Percentiles rank a stretch among this genome's conserved stretches.
phyloP scores from a whole-genome alignment of 2,888 invertebrate genomes.

The Eristalinus sepulchralis region DNA sequence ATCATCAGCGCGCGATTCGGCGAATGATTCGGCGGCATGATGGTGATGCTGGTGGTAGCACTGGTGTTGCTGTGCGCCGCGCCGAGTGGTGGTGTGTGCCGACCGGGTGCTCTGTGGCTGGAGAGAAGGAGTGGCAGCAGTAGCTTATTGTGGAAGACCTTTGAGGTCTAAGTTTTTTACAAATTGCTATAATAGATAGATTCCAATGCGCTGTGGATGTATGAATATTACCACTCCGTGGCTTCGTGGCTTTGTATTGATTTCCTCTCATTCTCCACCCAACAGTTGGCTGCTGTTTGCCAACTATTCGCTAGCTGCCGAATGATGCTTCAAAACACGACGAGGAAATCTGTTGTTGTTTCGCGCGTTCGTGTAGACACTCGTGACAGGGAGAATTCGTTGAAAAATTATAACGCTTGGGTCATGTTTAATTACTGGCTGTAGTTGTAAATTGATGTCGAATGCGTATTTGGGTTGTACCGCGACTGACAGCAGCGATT shows the following conservation, averaged over 20 bases:
- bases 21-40: conserved; percentile 34
- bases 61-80: background rate
- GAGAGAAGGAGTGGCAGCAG: conserved; percentile 70
- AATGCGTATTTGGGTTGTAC: conserved; percentile 43
- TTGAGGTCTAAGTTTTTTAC: conserved; percentile 70
- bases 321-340: conserved; percentile 46
- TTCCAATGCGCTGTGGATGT: conserved; percentile 65
- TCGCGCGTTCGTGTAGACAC: conserved; percentile 49
- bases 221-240: conserved; percentile 69
- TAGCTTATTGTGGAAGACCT: conserved; percentile 72
- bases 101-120: conserved; percentile 38
- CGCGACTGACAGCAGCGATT: background rate
- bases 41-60: background rate
- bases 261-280: conserved; percentile 54
- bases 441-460: conserved; percentile 53
- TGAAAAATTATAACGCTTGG: conserved; percentile 60
- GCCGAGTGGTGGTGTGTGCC: conserved; percentile 3
- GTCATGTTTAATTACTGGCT: conserved; percentile 61
- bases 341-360: conserved; percentile 42
- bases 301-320: conserved; percentile 21
- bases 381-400: conserved; percentile 62
- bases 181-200: conserved; percentile 71
- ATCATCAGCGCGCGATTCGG: conserved; percentile 69
- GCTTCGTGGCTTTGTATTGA: conserved; percentile 45
- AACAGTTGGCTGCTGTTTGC: conserved; percentile 38